Conservation (phyloP, 2,113 vertebrate genomes). For the Albula glossodonta region DNA sequence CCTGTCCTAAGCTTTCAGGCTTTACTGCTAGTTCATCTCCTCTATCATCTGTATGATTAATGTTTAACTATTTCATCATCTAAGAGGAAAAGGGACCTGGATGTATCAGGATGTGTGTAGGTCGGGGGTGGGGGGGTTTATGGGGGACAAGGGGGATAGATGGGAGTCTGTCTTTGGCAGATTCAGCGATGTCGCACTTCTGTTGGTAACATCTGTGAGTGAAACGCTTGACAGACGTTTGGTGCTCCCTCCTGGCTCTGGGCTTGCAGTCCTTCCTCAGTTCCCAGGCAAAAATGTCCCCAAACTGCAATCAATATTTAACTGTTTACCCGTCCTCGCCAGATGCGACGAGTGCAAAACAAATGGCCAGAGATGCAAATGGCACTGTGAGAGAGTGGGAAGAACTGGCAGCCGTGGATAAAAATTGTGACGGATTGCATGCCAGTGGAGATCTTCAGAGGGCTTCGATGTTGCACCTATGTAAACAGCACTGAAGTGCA, state of each 20-base stretch:
- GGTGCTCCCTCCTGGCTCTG: conserved; percentile 35
- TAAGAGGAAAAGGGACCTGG: conserved; percentile 1
- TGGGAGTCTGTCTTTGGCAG: conserved; percentile 27
- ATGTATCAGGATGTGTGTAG: conserved; percentile 40
- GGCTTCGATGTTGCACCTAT: background rate
- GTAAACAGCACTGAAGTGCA: background rate
- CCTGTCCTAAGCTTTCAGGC: conserved; percentile 38
- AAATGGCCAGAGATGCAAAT: conserved; percentile 11
- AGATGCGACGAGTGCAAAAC: conserved; percentile 23
- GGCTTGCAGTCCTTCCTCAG: conserved; percentile 17
- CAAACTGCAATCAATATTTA: conserved; percentile 59
- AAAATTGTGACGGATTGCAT: background rate
- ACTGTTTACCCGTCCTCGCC: conserved; percentile 49
- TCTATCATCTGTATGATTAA: conserved; percentile 21
- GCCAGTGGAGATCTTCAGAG: background rate
- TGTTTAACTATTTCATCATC: conserved; percentile 25
- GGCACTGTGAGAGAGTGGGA: background rate
- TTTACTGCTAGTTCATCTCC: conserved; percentile 24
- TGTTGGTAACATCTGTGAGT: conserved; percentile 62
- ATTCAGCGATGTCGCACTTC: conserved; percentile 34
- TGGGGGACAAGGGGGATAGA: conserved; percentile 10
- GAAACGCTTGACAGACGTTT: conserved; percentile 57
- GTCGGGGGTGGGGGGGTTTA: background rate
- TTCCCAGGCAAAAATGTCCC: conserved; percentile 25
- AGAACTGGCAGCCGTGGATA: background rate